These are phyloP conservation scores for Engystomops pustulosus DNA, from an alignment of 2,113 vertebrate species.

Conservation along the genomic window DNA sequence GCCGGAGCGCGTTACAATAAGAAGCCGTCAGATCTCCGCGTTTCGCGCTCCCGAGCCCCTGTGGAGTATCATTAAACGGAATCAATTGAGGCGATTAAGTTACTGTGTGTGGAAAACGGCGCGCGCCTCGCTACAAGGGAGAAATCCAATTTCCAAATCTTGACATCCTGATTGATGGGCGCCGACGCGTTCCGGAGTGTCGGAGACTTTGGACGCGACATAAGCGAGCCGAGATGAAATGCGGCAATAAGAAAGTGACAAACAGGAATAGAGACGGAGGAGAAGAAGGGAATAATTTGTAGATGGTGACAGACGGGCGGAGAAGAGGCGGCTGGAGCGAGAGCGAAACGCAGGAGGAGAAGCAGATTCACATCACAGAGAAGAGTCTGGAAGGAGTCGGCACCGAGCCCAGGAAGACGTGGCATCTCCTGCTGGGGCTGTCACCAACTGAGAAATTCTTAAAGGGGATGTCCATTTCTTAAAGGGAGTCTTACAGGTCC, in stretches of 20 bases:
- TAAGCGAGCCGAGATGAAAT: neutral
- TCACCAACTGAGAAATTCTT: neutral
- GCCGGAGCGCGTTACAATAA: neutral
- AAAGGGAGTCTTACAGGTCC: too few relatives aligned
- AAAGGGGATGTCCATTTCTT: neutral
- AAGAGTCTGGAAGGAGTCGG: neutral
- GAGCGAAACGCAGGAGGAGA: neutral
- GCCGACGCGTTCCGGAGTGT: neutral
- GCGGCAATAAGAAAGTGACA: slow-evolving; percentile 19
- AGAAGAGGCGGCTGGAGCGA: neutral
- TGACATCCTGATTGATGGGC: slow-evolving; percentile 17
- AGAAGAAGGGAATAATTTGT: slow-evolving; percentile 10
- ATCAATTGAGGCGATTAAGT: slow-evolving; percentile 33
- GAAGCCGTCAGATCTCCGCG: neutral
- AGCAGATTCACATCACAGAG: slow-evolving; percentile 22
- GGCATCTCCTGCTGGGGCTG: neutral
- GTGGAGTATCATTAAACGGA: slow-evolving; percentile 29
- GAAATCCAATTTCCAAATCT: slow-evolving; percentile 26
- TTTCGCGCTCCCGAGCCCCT: neutral
- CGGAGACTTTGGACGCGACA: neutral
- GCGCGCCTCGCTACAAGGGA: neutral
- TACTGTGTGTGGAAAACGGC: neutral
- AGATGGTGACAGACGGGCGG: neutral
- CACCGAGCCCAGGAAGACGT: neutral
- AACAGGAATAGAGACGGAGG: neutral